A percentile compares a stretch with the other conserved stretches of the same genome.
Evolutionary conservation across 1,140 invertebrate genomes (phyloP).

Genomic region (Drosophila subobscura): DNA sequence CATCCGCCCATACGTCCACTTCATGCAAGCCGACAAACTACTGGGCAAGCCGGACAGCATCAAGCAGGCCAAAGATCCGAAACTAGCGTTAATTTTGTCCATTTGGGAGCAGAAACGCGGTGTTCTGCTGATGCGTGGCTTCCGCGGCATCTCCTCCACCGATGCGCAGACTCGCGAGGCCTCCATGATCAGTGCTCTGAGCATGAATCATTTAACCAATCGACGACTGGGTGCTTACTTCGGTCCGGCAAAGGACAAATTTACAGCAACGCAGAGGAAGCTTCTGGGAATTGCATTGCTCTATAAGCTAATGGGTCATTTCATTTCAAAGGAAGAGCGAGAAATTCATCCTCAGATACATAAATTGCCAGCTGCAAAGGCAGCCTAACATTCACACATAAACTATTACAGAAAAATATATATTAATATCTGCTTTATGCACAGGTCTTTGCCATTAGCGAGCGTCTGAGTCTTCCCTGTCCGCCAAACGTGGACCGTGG

Average conservation of each 20-base stretch:
- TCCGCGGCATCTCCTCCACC: constrained; percentile 93
- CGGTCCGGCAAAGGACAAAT: constrained; percentile 87
- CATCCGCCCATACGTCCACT: constrained; percentile 92
- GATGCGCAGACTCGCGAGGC: constrained; percentile 97
- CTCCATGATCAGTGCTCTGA: constrained; percentile 95
- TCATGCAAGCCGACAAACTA: constrained; percentile 91
- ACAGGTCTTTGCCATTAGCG: constrained; percentile 94
- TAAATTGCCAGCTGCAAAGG: constrained; percentile 9
- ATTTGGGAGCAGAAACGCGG: constrained; percentile 93
- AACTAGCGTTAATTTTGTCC: constrained; percentile 91
- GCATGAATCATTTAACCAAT: constrained; percentile 92
- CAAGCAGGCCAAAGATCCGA: constrained; percentile 83
- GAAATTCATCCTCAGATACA: constrained; percentile 38
- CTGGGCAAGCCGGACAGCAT: constrained; percentile 25
- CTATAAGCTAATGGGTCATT: constrained; percentile 85
- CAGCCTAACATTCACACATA: constrained; percentile 1
- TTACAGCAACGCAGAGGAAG: constrained; percentile 87
- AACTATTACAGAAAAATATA: neutral
- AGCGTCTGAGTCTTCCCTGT: constrained; percentile 93
- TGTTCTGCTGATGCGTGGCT: constrained; percentile 94
- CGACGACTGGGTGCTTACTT: constrained; percentile 92
- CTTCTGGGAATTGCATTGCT: constrained; percentile 92
- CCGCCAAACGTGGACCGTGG: constrained; percentile 84
- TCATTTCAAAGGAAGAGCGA: constrained; percentile 34
- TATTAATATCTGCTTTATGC: neutral